These are phyloP conservation scores for Ctenomys sociabilis DNA, from an alignment of 2,113 vertebrate species.

Conservation along the genomic window DNA sequence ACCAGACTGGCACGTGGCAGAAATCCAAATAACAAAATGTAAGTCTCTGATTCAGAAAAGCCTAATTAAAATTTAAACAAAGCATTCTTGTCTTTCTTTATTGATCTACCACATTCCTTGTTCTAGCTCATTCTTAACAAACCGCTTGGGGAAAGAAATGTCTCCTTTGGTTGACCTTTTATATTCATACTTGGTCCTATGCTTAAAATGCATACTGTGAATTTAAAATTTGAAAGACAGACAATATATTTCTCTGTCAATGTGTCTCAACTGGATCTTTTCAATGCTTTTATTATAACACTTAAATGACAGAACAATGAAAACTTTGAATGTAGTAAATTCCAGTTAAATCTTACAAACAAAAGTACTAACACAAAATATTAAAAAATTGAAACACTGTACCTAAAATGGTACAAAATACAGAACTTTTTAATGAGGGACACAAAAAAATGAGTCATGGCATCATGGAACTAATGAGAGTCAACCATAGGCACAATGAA, in stretches of 20 bases:
- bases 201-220: slow-evolving; percentile 48
- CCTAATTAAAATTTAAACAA: slow-evolving; percentile 8
- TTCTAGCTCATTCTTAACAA: not conserved
- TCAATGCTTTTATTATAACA: slow-evolving; percentile 19
- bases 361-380: not conserved
- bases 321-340: not conserved
- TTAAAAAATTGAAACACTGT: not conserved
- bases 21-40: not conserved
- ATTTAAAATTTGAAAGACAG: slow-evolving; percentile 55
- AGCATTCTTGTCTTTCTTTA: not conserved
- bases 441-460: not conserved
- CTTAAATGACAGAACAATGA: slow-evolving; percentile 13
- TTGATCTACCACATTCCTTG: not conserved
- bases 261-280: slow-evolving; percentile 1
- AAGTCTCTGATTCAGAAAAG: not conserved
- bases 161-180: not conserved
- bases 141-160: not conserved
- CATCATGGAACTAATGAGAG: not conserved
- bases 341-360: slow-evolving; percentile 48
- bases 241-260: slow-evolving; percentile 38
- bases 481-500: not conserved
- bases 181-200: slow-evolving; percentile 10
- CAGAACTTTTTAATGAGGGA: not conserved
- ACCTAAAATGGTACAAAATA: not conserved
- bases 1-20: not conserved